Percentiles rank a stretch among this genome's conserved stretches.
Conservation (phyloP, 2,797 vertebrate species). For the Acropternis orthonyx region DNA sequence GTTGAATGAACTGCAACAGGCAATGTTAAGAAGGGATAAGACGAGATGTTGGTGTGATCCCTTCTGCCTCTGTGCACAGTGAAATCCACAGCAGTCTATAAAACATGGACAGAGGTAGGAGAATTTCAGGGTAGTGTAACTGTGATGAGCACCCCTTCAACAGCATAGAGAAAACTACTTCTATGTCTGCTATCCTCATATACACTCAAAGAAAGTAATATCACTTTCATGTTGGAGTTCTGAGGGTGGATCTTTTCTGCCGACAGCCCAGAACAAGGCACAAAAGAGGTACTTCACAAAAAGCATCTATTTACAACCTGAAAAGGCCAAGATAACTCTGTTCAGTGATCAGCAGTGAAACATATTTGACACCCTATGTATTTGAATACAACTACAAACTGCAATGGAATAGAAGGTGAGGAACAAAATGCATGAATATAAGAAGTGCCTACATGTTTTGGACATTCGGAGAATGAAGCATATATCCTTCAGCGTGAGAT, state of each 20-base stretch:
- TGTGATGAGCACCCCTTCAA: not conserved
- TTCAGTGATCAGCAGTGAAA: not conserved
- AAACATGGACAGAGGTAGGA: not conserved
- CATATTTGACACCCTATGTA: not conserved
- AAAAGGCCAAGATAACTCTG: not conserved
- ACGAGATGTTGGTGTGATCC: not conserved
- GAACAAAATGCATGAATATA: not conserved
- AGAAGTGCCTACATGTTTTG: not conserved
- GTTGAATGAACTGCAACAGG: not conserved
- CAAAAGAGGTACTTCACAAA: not conserved
- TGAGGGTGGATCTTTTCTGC: not conserved
- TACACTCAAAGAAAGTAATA: not conserved
- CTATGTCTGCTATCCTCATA: not conserved
- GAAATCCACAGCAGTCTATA: not conserved
- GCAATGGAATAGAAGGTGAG: not conserved
- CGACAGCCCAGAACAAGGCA: not conserved
- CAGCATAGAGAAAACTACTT: not conserved
- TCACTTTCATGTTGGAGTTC: not conserved
- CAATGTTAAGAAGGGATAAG: not conserved
- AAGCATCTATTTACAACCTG: not conserved
- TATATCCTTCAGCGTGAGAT: not conserved
- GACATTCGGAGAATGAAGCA: not conserved
- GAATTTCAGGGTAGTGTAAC: not conserved
- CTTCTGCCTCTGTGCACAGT: not conserved
- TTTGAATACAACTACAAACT: not conserved